phyloP scores from a whole-genome alignment of 2,797 vertebrate species.

The Orientallactaga sibirica region DNA sequence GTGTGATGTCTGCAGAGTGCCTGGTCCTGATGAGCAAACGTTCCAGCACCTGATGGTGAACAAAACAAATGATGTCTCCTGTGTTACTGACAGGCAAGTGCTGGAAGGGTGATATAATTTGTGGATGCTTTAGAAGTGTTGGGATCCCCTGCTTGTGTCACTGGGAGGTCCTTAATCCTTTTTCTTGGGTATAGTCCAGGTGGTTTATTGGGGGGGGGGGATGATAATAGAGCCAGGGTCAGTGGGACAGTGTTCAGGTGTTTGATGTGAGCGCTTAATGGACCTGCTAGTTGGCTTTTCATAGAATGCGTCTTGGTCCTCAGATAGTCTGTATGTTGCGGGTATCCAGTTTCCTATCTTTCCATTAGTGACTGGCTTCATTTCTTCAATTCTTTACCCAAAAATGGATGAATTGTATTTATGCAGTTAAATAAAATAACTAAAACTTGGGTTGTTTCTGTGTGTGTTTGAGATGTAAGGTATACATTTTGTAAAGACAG shows the following conservation, averaged over 20 bases:
- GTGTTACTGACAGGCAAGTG: neutral
- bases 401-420: neutral
- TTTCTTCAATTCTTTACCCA: slow-evolving; percentile 8
- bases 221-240: neutral
- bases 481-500: slow-evolving; percentile 40
- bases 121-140: neutral
- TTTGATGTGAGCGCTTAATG: neutral
- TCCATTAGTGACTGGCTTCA: neutral
- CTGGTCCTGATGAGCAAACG: neutral
- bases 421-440: slow-evolving; percentile 73
- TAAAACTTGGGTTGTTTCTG: neutral
- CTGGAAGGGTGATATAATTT: neutral
- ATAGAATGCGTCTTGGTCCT: neutral
- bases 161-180: slow-evolving; percentile 7
- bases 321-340: neutral
- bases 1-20: neutral
- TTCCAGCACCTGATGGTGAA: neutral
- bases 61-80: neutral
- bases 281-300: neutral
- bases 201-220: neutral
- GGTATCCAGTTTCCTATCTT: neutral
- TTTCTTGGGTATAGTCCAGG: neutral
- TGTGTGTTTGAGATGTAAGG: slow-evolving; percentile 48
- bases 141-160: neutral
- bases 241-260: neutral